Base-by-base conservation (phyloP, 23 tunicate species). In the Trididemnum clinides region DNA sequence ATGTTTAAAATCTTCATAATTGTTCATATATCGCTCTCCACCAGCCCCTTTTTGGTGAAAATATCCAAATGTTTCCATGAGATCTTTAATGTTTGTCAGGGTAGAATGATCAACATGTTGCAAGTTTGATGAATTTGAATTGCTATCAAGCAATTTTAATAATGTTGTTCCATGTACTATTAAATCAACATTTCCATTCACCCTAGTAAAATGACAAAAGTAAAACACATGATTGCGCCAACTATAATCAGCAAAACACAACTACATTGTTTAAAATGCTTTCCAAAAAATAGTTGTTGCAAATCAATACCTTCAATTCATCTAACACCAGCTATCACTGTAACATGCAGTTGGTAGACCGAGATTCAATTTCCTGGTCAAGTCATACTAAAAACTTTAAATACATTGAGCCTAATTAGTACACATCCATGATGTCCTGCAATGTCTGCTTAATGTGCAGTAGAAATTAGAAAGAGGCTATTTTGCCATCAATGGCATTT, bases 141-240 rank as follows among this genome's bases (percentile, higher is more conserved):
- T 33, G 30, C 87, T 49, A 29, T 86, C 94, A 0, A 94, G 77
- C 34, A 33, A 33, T 18, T 34, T 64, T 32, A 94, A 26, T 7
- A 94, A 78, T 51, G 70, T 28, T 3, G 90, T 64, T 58, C 98
- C 98, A 81, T 82, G 33, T 19, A 94, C 80, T 64, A 94, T 89
- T 21, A 94, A 22, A 72, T 94, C 98, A 50, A 94, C 90, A 63
- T 85, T 89, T 34, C 90, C 90, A 86, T 94, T 94, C 27, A 86
- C 88, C 32, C 98, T 88, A 22, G 10, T 36, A 73, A 15, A 59
- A 59, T 12, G 20, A 59, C 5, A 59, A 59, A 59, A 59, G 22
- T 59, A 15, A 59, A 10, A n/a, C 22, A 19, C 25, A 59, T n/a
- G 20, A 5, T 59, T 10, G 20, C 25, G 22, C 5, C 25, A 10